Evolutionary conservation across 2,888 invertebrate genomes (phyloP), one percentile per base, ranked within the genome.

Genomic region (Chalcosyrphus nemorum): DNA sequence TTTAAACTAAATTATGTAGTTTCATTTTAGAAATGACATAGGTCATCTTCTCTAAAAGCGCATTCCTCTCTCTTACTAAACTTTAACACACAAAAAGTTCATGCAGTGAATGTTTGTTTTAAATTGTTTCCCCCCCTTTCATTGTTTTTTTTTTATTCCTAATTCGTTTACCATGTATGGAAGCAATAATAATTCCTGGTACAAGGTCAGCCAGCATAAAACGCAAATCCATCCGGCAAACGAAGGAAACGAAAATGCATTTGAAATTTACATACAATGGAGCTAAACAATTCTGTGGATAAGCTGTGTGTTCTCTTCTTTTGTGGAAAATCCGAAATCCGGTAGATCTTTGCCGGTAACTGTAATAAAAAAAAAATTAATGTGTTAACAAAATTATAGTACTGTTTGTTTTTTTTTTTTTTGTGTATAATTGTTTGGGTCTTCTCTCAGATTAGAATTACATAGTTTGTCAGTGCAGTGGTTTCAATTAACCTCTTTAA

Each of bases 141-240:
- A n/a, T n/a, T 38, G 15, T 72, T 17, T 32, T 7, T 6, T 52
- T 24, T 13, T 54, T n/a, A 32, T 75, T 75, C 52, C 52, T 32
- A 29, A 65, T 66, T 76, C 38, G 57, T 41, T 76, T 32, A 13
- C 45, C 61, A 70, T 77, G 76, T 70, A 70, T 68, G 63, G 63
- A 59, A 75, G n/a, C n/a, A n/a, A 57, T 61, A 75, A 57, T 61
- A 70, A 77, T 70, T 77, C 70, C 35, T 11, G 35, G 54, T 35
- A 68, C 76, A 77, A 77, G 76, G 76, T 77, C 76, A 70, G 35
- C 50, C 32, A 59, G 52, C 66, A 57, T 65, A 72, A 24, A 57
- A 35, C 57, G 43, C 68, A n/a, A 57, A n/a, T 70, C 35, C 7
- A 24, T 35, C 27, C n/a, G 29, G 52, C 7, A 27, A 63, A 35